Evolutionary conservation across 2,113 vertebrate species (phyloP).

Genomic region (Lathamus discolor): DNA sequence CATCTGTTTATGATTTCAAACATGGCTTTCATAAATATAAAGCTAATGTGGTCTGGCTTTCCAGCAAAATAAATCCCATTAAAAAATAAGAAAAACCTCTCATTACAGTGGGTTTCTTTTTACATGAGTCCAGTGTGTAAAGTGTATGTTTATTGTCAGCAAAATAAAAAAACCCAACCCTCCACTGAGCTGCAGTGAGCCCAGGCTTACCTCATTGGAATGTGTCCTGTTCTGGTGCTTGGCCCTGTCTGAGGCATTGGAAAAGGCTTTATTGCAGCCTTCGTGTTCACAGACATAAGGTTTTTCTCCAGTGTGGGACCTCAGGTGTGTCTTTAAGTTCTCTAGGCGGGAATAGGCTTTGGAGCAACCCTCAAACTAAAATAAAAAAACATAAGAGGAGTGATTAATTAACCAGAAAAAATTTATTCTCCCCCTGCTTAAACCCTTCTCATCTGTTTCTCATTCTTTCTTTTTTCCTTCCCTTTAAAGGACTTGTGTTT

Average conservation of each 20-base stretch:
- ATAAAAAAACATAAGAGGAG: slow-evolving; percentile 45
- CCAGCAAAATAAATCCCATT: slow-evolving; percentile 57
- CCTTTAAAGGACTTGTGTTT: slow-evolving; percentile 57
- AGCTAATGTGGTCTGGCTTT: slow-evolving; percentile 45
- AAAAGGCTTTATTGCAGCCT: slow-evolving; percentile 99
- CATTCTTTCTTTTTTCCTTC: slow-evolving; percentile 33
- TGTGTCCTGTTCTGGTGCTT: slow-evolving; percentile 99
- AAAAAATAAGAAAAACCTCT: slow-evolving; percentile 55
- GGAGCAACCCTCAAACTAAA: slow-evolving; percentile 94
- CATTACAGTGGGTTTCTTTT: slow-evolving; percentile 51
- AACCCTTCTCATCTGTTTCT: slow-evolving; percentile 66
- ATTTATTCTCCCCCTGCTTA: slow-evolving; percentile 22
- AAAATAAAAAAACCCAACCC: slow-evolving; percentile 5
- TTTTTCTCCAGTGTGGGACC: slow-evolving; percentile 98
- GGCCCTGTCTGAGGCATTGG: slow-evolving; percentile 96
- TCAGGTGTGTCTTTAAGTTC: slow-evolving; percentile 98
- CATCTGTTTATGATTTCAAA: slow-evolving; percentile 63
- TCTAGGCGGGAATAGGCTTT: slow-evolving; percentile 98
- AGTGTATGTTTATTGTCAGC: slow-evolving; percentile 64
- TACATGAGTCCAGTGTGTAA: slow-evolving; percentile 35
- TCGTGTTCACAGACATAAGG: slow-evolving; percentile 97
- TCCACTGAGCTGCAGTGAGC: background rate
- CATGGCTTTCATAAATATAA: slow-evolving; percentile 50
- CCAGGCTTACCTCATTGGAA: slow-evolving; percentile 89
- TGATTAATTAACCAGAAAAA: slow-evolving; percentile 67